Base-by-base conservation (phyloP, 2,888 invertebrate species). In the Pandemis cinnamomeana region DNA sequence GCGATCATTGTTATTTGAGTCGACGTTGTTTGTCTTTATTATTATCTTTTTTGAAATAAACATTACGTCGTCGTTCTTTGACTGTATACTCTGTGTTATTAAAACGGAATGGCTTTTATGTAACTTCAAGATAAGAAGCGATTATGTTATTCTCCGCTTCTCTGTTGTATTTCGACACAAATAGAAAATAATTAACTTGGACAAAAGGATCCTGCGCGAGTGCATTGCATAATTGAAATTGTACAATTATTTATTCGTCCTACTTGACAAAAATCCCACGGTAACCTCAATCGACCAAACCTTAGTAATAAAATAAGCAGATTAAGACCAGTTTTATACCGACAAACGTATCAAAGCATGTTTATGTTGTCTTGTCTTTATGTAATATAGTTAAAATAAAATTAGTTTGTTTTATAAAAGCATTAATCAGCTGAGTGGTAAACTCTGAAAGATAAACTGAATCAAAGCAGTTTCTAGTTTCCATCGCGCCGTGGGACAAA, bases 1-100 rank as follows among this genome's bases (percentile, higher is more conserved):
- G 62, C 64, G 36, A 70, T 74, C 36, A 74, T 67, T 71, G 74
- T 67, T 70, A 53, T 70, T 67, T 71, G 60, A 58, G 27, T 51
- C 48, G 36, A 62, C 41, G 1, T 20, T 61, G 51, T 51, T 41
- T 61, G 13, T 48, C 61, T 72, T 67, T 67, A 15, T 71, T 71
- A 63, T 36, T 42, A 36, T 41, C 10, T 48, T 67, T 36, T 20
- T 27, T 20, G 15, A 13, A 46, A 53, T 60, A 36, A 60, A 20
- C n/a, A 20, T 51, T 11, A 15, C 13, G 8, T 61, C 10, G 13
- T 41, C 20, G 7, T 13, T n/a, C 61, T 55, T 55, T 55, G 55
- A 20, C 55, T 20, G 55, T n/a, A 13, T 71, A 41, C 27, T 55
- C 11, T 20, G 27, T 71, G 36, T n/a, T 27, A 53, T 71, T 27